Conservation (phyloP, 2,888 invertebrate genomes). For the Tetanocera ferruginea region DNA sequence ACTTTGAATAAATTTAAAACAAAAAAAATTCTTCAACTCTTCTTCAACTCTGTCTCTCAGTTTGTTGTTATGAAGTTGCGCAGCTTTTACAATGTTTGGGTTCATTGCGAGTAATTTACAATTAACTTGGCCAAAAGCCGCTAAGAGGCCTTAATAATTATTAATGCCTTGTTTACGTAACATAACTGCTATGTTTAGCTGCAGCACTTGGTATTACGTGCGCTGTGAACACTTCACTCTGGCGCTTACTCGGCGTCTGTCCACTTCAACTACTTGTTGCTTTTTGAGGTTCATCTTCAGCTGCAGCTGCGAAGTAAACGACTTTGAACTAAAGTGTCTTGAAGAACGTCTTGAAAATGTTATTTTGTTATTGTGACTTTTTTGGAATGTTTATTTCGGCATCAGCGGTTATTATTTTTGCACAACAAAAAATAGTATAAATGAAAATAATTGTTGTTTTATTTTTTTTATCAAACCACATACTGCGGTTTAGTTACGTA, state of each 20-base stretch:
- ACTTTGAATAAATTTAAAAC: too few relatives aligned
- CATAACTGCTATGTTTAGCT: slow-evolving; percentile 16
- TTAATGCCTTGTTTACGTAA: slow-evolving; percentile 40
- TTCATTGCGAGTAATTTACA: background rate
- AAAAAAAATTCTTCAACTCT: background rate
- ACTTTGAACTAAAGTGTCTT: background rate
- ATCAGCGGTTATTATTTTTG: too few relatives aligned
- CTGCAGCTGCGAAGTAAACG: background rate
- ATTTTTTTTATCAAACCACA: too few relatives aligned
- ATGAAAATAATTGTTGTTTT: too few relatives aligned
- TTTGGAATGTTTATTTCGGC: too few relatives aligned
- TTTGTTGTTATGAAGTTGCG: background rate
- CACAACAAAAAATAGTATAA: too few relatives aligned
- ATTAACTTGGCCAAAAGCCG: slow-evolving; percentile 35
- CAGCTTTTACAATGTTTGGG: background rate
- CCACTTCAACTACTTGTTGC: background rate
- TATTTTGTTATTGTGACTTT: background rate
- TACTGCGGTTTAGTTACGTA: too few relatives aligned
- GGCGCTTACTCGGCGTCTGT: too few relatives aligned
- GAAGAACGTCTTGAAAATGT: background rate
- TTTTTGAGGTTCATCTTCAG: background rate
- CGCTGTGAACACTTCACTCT: background rate
- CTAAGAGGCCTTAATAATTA: slow-evolving; percentile 31
- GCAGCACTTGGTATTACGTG: background rate
- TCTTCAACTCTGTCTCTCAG: background rate